Evolutionary conservation across 2,888 invertebrate genomes (phyloP).

Genomic region (Diaprepes abbreviatus): DNA sequence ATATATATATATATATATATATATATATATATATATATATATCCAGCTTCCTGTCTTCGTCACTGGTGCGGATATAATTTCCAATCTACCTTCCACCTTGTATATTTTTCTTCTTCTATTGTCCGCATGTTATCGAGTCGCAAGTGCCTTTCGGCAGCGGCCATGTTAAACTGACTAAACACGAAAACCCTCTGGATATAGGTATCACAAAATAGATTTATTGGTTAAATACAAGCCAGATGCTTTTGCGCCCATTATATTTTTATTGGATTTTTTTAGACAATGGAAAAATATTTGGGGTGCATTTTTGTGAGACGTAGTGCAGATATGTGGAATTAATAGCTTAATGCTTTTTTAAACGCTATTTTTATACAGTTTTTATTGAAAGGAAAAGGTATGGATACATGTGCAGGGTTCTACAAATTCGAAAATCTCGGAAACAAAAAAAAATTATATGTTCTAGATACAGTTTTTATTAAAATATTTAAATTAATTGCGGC

Average conservation of each 20-base stretch:
- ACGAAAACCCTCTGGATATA: conserved; percentile 38
- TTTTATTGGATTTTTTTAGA: conserved; percentile 20
- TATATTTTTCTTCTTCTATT: conserved; percentile 45
- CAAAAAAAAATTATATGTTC: no score
- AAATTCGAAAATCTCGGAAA: no score
- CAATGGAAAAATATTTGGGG: background rate
- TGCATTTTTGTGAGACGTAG: background rate
- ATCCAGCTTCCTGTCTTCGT: no score
- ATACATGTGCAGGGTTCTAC: no score
- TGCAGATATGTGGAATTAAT: background rate
- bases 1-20: no score
- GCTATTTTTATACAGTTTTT: background rate
- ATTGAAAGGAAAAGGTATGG: background rate
- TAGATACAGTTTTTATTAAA: no score
- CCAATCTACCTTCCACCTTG: conserved; percentile 30
- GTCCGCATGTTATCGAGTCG: conserved; percentile 46
- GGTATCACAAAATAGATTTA: conserved; percentile 34
- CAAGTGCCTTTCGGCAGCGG: conserved; percentile 44
- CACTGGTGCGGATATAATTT: conserved; percentile 32
- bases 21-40: background rate
- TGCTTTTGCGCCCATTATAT: conserved; percentile 9
- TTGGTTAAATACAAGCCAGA: conserved; percentile 17
- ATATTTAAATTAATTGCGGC: no score
- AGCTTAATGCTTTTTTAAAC: no score
- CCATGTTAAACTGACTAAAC: conserved; percentile 44